A percentile compares a stretch with the other conserved stretches of the same genome.
phyloP scores from a whole-genome alignment of 2,797 vertebrate genomes.

The Rachycentron canadum region DNA sequence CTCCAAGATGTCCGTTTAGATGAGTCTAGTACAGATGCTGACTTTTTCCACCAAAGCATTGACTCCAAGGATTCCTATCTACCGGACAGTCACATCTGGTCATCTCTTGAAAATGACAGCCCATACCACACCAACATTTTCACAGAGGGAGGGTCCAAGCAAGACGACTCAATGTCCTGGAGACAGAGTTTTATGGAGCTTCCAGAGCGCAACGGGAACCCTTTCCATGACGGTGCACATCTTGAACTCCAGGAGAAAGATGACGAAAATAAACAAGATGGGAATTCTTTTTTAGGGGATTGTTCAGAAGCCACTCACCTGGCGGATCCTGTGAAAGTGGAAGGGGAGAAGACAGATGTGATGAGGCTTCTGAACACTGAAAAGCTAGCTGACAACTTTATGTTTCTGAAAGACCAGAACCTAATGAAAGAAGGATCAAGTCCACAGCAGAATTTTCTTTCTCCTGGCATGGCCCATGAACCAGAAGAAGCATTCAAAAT shows the following conservation, averaged over 20 bases:
- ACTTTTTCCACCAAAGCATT: slow-evolving; percentile 91
- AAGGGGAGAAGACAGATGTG: slow-evolving; percentile 68
- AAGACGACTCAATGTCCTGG: slow-evolving; percentile 85
- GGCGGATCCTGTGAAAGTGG: slow-evolving; percentile 66
- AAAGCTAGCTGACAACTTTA: slow-evolving; percentile 90
- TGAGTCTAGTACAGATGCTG: slow-evolving; percentile 92
- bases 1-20: slow-evolving; percentile 89
- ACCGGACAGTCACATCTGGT: slow-evolving; percentile 87
- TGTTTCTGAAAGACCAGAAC: slow-evolving; percentile 92
- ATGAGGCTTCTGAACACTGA: slow-evolving; percentile 83
- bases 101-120: slow-evolving; percentile 88
- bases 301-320: slow-evolving; percentile 77
- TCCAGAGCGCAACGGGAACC: slow-evolving; percentile 84
- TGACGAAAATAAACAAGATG: slow-evolving; percentile 61
- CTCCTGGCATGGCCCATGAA: slow-evolving; percentile 75
- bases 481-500: slow-evolving; percentile 81
- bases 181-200: slow-evolving; percentile 85
- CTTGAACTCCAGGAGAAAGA: slow-evolving; percentile 55
- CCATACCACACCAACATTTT: slow-evolving; percentile 90
- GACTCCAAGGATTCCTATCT: slow-evolving; percentile 89
- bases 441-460: slow-evolving; percentile 77
- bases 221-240: slow-evolving; percentile 63
- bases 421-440: slow-evolving; percentile 85
- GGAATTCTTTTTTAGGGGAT: slow-evolving; percentile 79
- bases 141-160: slow-evolving; percentile 84